Percentiles rank a stretch among this genome's conserved stretches.
Conservation (phyloP, 2,888 invertebrate genomes). For the Dolomedes plantarius region DNA sequence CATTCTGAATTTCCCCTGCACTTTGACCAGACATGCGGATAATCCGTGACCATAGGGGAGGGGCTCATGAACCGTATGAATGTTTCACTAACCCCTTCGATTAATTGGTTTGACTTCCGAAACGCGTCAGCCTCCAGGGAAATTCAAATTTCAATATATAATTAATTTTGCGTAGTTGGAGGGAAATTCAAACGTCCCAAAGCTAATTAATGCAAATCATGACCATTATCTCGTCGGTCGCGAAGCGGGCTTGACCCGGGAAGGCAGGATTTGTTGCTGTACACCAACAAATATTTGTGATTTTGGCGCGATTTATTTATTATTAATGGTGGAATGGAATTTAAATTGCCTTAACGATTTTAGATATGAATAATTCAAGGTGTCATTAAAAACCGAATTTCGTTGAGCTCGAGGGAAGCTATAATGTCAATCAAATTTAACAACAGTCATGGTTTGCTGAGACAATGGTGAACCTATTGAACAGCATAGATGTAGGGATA, state of each 20-base stretch:
- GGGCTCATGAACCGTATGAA: not conserved
- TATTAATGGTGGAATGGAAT: too few species aligned
- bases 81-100: slow-evolving; percentile 14
- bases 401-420: too few species aligned
- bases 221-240: slow-evolving; percentile 15
- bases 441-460: too few species aligned
- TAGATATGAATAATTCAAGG: too few species aligned
- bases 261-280: too few species aligned
- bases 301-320: too few species aligned
- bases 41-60: not conserved
- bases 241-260: not conserved
- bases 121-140: not conserved
- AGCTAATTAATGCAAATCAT: slow-evolving; percentile 59
- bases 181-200: slow-evolving; percentile 29
- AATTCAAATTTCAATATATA: slow-evolving; percentile 62
- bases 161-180: slow-evolving; percentile 58
- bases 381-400: too few species aligned
- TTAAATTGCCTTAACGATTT: too few species aligned
- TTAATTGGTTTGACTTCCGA: not conserved
- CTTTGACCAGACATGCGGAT: not conserved
- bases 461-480: too few species aligned
- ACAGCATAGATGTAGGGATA: too few species aligned
- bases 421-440: too few species aligned
- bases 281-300: too few species aligned
- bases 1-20: not conserved